Evolutionary conservation across 2,888 invertebrate genomes (phyloP).

Genomic region (Seira musarum): DNA sequence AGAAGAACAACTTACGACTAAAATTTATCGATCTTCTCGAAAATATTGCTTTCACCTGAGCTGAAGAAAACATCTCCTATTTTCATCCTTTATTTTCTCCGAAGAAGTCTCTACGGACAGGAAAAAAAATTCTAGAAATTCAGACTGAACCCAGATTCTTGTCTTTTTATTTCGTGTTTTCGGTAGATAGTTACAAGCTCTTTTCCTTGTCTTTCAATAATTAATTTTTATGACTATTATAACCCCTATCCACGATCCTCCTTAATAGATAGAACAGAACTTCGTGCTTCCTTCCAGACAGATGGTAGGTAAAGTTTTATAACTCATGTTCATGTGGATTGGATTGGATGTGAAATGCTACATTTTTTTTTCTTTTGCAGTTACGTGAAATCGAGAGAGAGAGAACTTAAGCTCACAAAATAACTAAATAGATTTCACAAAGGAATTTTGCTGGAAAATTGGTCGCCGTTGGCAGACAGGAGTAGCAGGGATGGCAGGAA

Average conservation of each 20-base stretch:
- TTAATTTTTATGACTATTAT: slow-evolving; percentile 48
- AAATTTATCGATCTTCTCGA: not conserved
- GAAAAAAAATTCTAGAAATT: not conserved
- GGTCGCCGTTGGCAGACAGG: not conserved
- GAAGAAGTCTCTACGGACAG: not conserved
- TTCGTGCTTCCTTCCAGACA: no score
- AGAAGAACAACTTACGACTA: no score
- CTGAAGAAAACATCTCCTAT: no score
- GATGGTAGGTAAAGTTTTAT: not conserved
- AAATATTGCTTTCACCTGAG: not conserved
- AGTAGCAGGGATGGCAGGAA: no score
- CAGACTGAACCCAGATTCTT: not conserved
- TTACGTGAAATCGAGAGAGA: not conserved
- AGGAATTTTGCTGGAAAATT: not conserved
- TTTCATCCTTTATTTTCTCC: not conserved
- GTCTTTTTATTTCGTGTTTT: no score
- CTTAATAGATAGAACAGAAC: no score
- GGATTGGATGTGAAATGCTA: no score
- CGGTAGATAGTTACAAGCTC: not conserved
- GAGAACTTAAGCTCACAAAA: not conserved
- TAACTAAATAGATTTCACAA: not conserved
- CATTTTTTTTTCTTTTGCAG: not conserved
- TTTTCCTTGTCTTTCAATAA: slow-evolving; percentile 37
- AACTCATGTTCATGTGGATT: not conserved
- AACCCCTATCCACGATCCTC: no score